These are phyloP conservation scores for Decapterus maruadsi DNA, from an alignment of 2,797 vertebrate species.

Conservation along the genomic window DNA sequence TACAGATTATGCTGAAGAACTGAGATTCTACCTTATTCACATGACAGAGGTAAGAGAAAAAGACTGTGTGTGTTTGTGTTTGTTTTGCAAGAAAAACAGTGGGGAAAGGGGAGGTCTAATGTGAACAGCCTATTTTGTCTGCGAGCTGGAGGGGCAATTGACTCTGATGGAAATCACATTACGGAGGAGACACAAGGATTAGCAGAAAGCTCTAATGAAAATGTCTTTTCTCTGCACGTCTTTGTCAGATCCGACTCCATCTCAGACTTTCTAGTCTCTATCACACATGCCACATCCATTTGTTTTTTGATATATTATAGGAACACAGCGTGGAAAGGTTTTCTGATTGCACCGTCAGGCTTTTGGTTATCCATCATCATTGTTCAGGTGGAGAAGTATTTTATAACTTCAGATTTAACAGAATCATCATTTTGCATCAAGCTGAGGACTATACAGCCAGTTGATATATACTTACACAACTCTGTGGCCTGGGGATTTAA, in stretches of 20 bases:
- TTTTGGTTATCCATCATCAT: neutral
- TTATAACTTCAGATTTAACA: neutral
- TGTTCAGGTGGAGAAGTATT: neutral
- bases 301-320: neutral
- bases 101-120: conserved; percentile 37
- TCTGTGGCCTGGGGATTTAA: neutral
- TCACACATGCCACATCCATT: conserved; percentile 13
- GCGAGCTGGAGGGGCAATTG: conserved; percentile 69
- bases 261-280: conserved; percentile 10
- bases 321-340: neutral
- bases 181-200: conserved; percentile 68
- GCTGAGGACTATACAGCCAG: neutral
- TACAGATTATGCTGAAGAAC: conserved; percentile 89
- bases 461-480: neutral
- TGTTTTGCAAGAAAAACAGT: conserved; percentile 8
- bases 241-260: conserved; percentile 30
- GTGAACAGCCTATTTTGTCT: conserved; percentile 51
- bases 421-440: neutral
- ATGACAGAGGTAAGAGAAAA: conserved; percentile 93
- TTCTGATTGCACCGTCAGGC: neutral
- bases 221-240: conserved; percentile 52
- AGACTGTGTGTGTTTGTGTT: neutral
- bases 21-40: conserved; percentile 95
- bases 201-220: conserved; percentile 75
- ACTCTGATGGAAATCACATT: conserved; percentile 77